These are phyloP conservation scores for Tapirus indicus DNA, from an alignment of 2,797 vertebrate species.

Conservation along the genomic window DNA sequence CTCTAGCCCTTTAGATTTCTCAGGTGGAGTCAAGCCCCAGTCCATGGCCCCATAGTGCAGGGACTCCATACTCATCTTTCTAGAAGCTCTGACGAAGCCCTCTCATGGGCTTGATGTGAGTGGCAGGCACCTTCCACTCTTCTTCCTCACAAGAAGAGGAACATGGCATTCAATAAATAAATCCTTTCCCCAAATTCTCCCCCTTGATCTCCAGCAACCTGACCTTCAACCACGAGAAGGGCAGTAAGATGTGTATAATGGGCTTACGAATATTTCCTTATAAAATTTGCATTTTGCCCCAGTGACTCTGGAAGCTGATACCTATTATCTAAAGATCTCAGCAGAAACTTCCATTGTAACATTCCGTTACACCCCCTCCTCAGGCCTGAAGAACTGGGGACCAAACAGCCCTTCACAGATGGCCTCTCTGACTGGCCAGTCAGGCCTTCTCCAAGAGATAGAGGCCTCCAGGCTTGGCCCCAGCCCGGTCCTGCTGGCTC, in stretches of 20 bases:
- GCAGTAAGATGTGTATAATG: background rate
- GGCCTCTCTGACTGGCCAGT: accelerated
- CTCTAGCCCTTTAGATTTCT: background rate
- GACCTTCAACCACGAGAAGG: background rate
- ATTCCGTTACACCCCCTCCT: background rate
- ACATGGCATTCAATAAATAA: background rate
- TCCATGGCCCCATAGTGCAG: accelerated
- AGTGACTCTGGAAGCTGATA: background rate
- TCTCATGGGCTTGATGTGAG: background rate
- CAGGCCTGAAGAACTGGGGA: background rate
- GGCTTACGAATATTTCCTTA: background rate
- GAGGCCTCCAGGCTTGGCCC: background rate
- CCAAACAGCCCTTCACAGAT: background rate
- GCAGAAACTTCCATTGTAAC: background rate
- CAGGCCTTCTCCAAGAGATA: background rate
- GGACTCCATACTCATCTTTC: background rate
- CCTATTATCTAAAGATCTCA: background rate
- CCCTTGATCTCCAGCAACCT: background rate
- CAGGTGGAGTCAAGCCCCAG: background rate
- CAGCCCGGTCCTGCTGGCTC: background rate
- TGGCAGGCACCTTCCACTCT: background rate
- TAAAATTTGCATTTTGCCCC: background rate
- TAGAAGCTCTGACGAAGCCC: background rate
- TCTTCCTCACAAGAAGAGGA: background rate
- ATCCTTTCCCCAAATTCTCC: background rate